A percentile compares a stretch with the other conserved stretches of the same genome.
Evolutionary conservation across 2,888 invertebrate genomes (phyloP).

Genomic region (Caenorhabditis sinica): DNA sequence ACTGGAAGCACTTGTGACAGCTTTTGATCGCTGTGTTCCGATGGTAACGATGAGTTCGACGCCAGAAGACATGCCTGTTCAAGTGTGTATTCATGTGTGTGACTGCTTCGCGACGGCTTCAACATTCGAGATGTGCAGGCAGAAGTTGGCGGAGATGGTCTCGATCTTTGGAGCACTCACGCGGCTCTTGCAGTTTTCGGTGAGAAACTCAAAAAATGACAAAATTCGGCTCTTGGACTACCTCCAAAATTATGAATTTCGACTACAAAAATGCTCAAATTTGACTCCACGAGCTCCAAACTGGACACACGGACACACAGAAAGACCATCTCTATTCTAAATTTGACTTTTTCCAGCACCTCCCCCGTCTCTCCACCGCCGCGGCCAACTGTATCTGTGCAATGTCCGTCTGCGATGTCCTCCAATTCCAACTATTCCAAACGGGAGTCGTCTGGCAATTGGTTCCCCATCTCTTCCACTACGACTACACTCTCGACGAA

Average conservation of each 20-base stretch:
- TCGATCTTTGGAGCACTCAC: constrained; percentile 92
- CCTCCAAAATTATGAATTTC: no score
- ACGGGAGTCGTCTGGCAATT: constrained; percentile 94
- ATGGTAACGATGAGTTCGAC: constrained; percentile 91
- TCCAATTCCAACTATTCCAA: constrained; percentile 91
- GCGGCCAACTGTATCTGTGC: constrained; percentile 94
- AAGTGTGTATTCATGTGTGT: constrained; percentile 91
- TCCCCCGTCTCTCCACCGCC: constrained; percentile 90
- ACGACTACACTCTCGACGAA: constrained; percentile 97
- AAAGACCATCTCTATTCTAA: background rate
- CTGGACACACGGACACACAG: no score
- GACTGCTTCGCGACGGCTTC: constrained; percentile 97
- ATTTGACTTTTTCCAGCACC: constrained; percentile 87
- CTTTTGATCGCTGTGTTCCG: constrained; percentile 95
- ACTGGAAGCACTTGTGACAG: constrained; percentile 91
- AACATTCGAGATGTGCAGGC: constrained; percentile 93
- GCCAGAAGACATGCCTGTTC: constrained; percentile 90
- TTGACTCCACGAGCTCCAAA: no score
- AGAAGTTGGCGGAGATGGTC: constrained; percentile 92
- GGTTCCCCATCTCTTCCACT: constrained; percentile 92
- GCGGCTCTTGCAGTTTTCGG: constrained; percentile 91
- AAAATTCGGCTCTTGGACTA: background rate
- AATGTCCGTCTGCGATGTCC: constrained; percentile 90
- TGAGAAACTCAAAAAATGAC: constrained; percentile 81
- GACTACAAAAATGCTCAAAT: no score